Evolutionary conservation across 2,113 vertebrate species (phyloP).

Genomic region (Ceuthmochares aereus): DNA sequence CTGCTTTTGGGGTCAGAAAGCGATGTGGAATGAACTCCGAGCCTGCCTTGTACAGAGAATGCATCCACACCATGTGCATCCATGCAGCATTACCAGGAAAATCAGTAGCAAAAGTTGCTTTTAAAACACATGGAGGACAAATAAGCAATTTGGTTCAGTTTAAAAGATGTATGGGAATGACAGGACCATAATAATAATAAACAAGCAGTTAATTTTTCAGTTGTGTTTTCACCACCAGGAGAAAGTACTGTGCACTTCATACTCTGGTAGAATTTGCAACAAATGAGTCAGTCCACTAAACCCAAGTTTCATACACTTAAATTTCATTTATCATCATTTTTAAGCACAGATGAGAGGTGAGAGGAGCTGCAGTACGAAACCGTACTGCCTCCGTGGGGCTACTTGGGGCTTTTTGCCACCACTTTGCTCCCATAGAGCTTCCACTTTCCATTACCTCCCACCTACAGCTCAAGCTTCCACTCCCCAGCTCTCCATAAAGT

Average conservation of each 20-base stretch:
- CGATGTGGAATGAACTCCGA: rapidly evolving
- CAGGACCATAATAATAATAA: not conserved
- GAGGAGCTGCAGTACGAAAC: rapidly evolving
- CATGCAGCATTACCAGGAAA: not conserved
- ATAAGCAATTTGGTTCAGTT: rapidly evolving
- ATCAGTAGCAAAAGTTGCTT: not conserved
- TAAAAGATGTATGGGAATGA: not conserved
- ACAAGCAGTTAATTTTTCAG: not conserved
- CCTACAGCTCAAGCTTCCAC: not conserved
- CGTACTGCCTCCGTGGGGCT: rapidly evolving
- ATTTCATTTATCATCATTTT: not conserved
- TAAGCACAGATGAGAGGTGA: not conserved
- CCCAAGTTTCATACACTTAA: not conserved
- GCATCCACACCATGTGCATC: not conserved
- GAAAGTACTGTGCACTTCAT: not conserved
- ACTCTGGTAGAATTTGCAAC: too few species aligned
- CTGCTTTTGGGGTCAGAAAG: rapidly evolving
- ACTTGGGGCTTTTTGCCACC: not conserved
- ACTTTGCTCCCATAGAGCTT: rapidly evolving
- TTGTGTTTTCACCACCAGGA: not conserved
- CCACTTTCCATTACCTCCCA: not conserved
- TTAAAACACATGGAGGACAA: not conserved
- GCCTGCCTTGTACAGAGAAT: rapidly evolving
- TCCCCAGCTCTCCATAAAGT: not conserved
- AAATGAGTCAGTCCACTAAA: not conserved